Percentiles rank a stretch among this genome's conserved stretches.
Conservation (phyloP, 2,113 vertebrate species). For the Turdus rufiventris region DNA sequence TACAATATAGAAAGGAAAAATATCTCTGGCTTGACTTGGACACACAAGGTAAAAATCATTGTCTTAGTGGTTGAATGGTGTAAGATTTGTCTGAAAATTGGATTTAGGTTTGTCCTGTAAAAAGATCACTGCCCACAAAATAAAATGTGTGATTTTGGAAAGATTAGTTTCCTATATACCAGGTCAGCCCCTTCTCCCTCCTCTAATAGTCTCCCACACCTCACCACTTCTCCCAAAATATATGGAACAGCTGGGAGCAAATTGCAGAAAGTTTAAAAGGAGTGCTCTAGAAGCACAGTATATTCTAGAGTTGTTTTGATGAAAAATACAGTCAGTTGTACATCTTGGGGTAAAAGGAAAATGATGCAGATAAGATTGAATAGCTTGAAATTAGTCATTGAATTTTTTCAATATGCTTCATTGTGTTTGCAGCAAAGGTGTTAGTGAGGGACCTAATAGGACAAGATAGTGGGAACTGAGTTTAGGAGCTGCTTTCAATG, state of each 20-base stretch:
- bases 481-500: not conserved
- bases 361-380: not conserved
- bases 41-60: not conserved
- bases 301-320: not conserved
- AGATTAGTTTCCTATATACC: not conserved
- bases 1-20: not conserved
- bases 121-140: not conserved
- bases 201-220: fast-evolving
- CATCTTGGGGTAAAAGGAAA: not conserved
- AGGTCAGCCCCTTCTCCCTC: not conserved
- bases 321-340: not conserved
- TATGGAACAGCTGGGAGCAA: not conserved
- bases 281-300: not conserved
- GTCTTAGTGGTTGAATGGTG: not conserved
- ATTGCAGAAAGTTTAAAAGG: not conserved
- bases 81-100: not conserved
- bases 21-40: not conserved
- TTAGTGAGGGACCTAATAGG: not conserved
- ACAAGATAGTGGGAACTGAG: not conserved
- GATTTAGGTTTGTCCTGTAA: not conserved
- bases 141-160: not conserved
- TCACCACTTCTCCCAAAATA: not conserved
- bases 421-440: not conserved
- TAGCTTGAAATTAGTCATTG: not conserved
- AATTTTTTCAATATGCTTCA: not conserved